Base-by-base conservation (phyloP, 1,140 invertebrate genomes). In the Pogonognathellus flavescens region DNA sequence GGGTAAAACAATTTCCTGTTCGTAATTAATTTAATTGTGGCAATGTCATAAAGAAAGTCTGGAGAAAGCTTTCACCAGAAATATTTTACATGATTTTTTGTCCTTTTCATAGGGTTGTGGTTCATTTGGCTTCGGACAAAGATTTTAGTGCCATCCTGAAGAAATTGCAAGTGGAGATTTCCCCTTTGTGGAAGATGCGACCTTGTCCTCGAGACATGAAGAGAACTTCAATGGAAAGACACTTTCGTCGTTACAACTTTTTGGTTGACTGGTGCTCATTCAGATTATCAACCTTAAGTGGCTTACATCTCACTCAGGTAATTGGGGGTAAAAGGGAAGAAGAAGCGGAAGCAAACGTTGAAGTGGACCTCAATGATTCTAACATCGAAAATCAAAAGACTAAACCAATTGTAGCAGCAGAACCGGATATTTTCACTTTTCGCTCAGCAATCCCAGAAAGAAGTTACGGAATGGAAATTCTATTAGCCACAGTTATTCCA, bases 191-290 rank as follows among this genome's bases (percentile, higher is more conserved):
- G 89, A 95, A 95, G 88, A 86, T 90, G 10, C 90, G 94, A 14
- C 93, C 93, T 0, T 97, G 96, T 89, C 95, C 96, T 0, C 90
- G 94, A 72, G 93, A 95, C 87, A 96, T 95, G 88, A 97, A 97
- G 90, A 53, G 80, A 25, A 97, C 96, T 0, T 95, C 95, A 0
- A 95, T 95, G 0, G 96, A 98, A 90, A 93, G 95, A 88, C 92
- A 95, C 25, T 97, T 98, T 90, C 92, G 95, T 87, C 93, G 94
- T 84, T 93, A 94, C 20, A 93, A 93, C 13, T 95, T 97, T 89
- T 92, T 93, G 52, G 90, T 97, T 18, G 96, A 98, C 90, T 98
- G 96, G 97, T 98, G 96, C 89, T 94, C 94, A 80, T 97, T 97
- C 89, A 92, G 93, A 90, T 91, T 97, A 91, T 95, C 96, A 90